Conservation (phyloP, 2,113 vertebrate species). For the Numida meleagris region DNA sequence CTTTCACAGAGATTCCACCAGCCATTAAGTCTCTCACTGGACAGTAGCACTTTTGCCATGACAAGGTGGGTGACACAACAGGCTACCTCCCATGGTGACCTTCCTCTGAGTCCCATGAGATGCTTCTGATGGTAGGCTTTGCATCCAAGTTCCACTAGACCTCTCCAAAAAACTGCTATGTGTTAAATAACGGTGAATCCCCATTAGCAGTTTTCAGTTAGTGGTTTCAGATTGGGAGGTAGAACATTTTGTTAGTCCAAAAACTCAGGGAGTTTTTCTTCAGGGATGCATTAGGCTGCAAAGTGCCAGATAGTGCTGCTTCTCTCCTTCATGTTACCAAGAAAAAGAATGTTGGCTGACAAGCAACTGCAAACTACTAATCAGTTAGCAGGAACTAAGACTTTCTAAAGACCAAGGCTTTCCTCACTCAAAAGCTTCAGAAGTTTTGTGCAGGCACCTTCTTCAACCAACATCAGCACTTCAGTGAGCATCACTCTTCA, state of each 20-base stretch:
- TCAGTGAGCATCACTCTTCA: neutral
- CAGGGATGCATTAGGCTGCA: neutral
- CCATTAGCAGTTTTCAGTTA: neutral
- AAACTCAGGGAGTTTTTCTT: neutral
- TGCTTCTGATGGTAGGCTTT: neutral
- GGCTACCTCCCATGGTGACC: neutral
- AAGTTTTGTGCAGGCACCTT: neutral
- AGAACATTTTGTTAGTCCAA: neutral
- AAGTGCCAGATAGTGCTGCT: accelerated
- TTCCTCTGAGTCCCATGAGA: neutral
- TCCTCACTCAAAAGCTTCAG: neutral
- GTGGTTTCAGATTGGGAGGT: neutral
- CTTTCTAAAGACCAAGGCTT: neutral
- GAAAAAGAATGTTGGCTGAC: neutral
- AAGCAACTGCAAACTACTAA: neutral
- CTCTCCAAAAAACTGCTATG: neutral
- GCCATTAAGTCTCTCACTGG: neutral
- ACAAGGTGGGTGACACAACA: neutral
- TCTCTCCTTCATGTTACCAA: neutral
- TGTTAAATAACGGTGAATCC: neutral
- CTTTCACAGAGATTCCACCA: neutral
- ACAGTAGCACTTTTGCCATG: neutral
- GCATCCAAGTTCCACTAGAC: neutral
- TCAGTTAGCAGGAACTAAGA: neutral
- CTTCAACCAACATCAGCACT: neutral